Evolutionary conservation across 2,888 invertebrate genomes (phyloP).

Genomic region (Zaprionus lineosus): DNA sequence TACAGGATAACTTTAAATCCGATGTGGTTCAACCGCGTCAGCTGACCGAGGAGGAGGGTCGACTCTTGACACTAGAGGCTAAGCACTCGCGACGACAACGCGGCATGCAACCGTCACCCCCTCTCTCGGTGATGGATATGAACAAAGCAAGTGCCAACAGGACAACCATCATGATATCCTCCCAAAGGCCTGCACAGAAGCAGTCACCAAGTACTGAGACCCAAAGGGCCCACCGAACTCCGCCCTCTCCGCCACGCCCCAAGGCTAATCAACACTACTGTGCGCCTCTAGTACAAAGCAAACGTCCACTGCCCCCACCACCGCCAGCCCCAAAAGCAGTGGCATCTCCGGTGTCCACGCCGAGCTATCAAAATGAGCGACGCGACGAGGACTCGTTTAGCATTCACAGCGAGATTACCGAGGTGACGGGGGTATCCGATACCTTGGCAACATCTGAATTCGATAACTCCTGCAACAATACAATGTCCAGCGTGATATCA

Average conservation of each 20-base stretch:
- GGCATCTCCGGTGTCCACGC: slow-evolving; percentile 28
- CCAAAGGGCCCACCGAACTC: neutral
- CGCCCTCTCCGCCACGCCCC: slow-evolving; percentile 16
- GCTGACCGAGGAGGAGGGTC: slow-evolving; percentile 84
- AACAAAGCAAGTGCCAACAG: slow-evolving; percentile 56
- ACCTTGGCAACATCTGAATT: slow-evolving; percentile 74
- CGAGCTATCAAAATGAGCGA: slow-evolving; percentile 20
- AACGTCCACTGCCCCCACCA: slow-evolving; percentile 61
- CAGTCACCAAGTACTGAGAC: neutral
- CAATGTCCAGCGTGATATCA: slow-evolving; percentile 69
- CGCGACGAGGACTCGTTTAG: slow-evolving; percentile 80
- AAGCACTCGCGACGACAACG: slow-evolving; percentile 90
- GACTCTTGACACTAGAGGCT: slow-evolving; percentile 88
- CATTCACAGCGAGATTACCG: slow-evolving; percentile 82
- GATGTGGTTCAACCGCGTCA: slow-evolving; percentile 76
- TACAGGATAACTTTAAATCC: slow-evolving; percentile 79
- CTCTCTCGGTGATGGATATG: slow-evolving; percentile 75
- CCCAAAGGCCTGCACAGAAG: slow-evolving; percentile 45
- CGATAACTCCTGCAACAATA: slow-evolving; percentile 75
- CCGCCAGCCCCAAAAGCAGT: too few relatives aligned
- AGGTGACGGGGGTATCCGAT: slow-evolving; percentile 81
- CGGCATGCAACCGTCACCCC: slow-evolving; percentile 79
- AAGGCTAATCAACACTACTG: slow-evolving; percentile 61
- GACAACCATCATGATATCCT: slow-evolving; percentile 76
- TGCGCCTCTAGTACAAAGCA: slow-evolving; percentile 52